Evolutionary conservation across 1,140 invertebrate genomes (phyloP).

Genomic region (Papilio xuthus): DNA sequence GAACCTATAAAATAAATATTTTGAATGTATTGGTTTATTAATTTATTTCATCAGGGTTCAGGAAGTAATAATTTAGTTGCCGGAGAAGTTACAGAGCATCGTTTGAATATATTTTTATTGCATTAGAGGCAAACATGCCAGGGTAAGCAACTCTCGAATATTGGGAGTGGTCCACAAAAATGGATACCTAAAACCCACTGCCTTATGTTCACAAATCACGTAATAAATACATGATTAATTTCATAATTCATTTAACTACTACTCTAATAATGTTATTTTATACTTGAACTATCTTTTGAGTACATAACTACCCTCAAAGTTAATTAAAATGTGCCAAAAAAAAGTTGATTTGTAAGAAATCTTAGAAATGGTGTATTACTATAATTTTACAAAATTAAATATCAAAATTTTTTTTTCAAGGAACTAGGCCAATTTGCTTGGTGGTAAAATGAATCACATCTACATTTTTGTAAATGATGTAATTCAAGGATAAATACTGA

Average conservation of each 20-base stretch:
- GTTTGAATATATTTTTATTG: conserved; percentile 42
- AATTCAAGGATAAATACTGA: not conserved
- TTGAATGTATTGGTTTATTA: not conserved
- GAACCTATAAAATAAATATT: conserved; percentile 20
- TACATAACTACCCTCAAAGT: not conserved
- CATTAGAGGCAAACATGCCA: conserved; percentile 67
- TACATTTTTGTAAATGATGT: not conserved
- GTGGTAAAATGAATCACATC: not conserved
- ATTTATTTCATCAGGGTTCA: conserved; percentile 32
- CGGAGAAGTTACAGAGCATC: conserved; percentile 56
- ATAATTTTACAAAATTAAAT: not conserved
- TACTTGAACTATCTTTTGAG: not conserved
- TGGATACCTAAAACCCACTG: conserved; percentile 36
- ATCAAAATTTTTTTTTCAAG: not conserved
- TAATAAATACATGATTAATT: conserved; percentile 10
- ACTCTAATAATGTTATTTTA: conserved; percentile 30
- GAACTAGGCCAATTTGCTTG: not conserved
- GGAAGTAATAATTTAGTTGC: conserved; percentile 39
- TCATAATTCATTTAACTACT: conserved; percentile 20
- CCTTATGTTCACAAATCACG: conserved; percentile 32
- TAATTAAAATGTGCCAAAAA: not conserved
- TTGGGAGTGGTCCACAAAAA: conserved; percentile 61
- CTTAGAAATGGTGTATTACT: not conserved
- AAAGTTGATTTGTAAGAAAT: not conserved
- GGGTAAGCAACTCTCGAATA: conserved; percentile 69